Evolutionary conservation across 2,888 invertebrate genomes (phyloP), one percentile per base, ranked within the genome.

Genomic region (Tridacna crocea): DNA sequence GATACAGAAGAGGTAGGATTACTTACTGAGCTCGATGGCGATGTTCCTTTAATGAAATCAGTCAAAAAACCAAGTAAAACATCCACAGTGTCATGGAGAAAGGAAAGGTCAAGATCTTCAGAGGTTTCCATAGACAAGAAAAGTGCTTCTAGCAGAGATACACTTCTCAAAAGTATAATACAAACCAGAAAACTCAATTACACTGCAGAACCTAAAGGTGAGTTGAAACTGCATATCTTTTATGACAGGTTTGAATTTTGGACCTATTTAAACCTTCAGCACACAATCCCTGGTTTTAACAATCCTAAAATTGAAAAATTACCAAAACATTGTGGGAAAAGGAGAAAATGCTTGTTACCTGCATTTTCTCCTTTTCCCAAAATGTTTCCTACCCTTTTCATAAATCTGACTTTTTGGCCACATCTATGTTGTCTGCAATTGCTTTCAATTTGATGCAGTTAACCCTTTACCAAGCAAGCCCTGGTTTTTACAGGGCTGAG

Each of bases 361-460:
- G 55, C 55, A 55, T 19, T 55, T 55, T 55, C 55, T 55, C 19
- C 19, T 55, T 15, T 55, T 19, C 22, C 24, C 61, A 61, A 4
- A 22, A 61, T 61, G 61, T 61, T 61, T 61, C 13, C 61, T n/a
- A n/a, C n/a, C n/a, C n/a, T n/a, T n/a, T n/a, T n/a, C n/a, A 19
- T 6, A 55, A 10, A 3, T 11, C 10, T 55, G 6, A 1, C 3
- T 19, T 55, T 15, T 19, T n/a, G n/a, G n/a, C n/a, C n/a, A n/a
- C n/a, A n/a, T n/a, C n/a, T n/a, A n/a, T n/a, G n/a, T n/a, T n/a
- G n/a, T n/a, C n/a, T n/a, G n/a, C n/a, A n/a, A n/a, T n/a, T n/a
- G n/a, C n/a, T n/a, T n/a, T n/a, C n/a, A n/a, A n/a, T n/a, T n/a
- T n/a, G n/a, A n/a, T n/a, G 15, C 51, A 11, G 15, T 51, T 51